Conservation (phyloP, 2,797 vertebrate species). For the Sebastes hopkinsi region DNA sequence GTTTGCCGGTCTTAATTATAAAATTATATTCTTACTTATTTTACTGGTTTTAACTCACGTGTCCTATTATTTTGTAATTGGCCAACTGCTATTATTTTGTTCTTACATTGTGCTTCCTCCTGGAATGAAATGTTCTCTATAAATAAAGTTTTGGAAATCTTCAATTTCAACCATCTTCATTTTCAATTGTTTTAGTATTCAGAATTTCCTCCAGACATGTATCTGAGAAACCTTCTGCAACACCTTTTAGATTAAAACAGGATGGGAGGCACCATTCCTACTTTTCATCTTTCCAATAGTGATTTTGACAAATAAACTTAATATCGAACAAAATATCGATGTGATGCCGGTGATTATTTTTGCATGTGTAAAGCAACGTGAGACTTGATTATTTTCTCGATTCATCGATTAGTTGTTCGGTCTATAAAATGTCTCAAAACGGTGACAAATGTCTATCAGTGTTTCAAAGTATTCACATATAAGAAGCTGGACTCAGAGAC, state of each 20-base stretch:
- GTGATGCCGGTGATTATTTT: background rate
- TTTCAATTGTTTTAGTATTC: background rate
- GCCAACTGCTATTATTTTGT: no score
- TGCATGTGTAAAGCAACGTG: background rate
- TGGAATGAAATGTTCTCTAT: no score
- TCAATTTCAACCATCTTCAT: no score
- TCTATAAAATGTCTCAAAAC: no score
- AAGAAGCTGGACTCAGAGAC: no score
- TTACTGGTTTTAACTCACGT: background rate
- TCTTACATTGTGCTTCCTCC: no score
- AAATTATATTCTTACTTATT: background rate
- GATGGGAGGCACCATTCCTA: accelerated
- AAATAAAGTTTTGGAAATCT: background rate
- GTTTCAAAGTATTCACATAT: no score
- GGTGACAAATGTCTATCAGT: no score
- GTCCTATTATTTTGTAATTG: no score
- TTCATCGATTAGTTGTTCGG: no score
- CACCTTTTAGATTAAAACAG: background rate
- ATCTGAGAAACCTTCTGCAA: background rate
- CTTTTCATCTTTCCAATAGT: no score
- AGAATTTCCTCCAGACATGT: background rate
- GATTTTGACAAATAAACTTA: no score
- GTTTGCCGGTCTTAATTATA: background rate
- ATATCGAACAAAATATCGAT: background rate
- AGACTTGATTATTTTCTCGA: background rate